Conservation (phyloP, 1,140 invertebrate genomes). For the Gonatopus flavifemur region DNA sequence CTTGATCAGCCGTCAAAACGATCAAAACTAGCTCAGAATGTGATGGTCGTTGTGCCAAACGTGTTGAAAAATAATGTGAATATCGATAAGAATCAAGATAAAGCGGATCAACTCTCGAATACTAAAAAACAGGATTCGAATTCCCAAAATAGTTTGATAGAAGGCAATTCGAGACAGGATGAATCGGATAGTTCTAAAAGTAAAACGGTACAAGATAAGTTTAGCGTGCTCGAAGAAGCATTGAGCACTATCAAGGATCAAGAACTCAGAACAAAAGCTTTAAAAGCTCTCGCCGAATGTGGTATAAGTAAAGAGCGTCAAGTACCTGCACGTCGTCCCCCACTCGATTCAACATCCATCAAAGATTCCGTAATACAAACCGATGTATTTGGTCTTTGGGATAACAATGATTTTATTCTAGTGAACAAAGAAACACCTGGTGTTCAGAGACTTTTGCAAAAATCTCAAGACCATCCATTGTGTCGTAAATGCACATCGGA, state of each 20-base stretch:
- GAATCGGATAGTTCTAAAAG: too few relatives aligned
- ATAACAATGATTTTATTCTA: conserved; percentile 22
- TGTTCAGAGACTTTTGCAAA: conserved; percentile 21
- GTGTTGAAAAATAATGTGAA: too few relatives aligned
- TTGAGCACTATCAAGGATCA: conserved; percentile 26
- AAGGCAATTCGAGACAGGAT: too few relatives aligned
- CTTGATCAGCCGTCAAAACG: too few relatives aligned
- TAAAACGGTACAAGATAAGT: too few relatives aligned
- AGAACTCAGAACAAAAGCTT: conserved; percentile 22
- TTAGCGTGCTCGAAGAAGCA: conserved; percentile 33
- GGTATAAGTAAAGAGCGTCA: conserved; percentile 23
- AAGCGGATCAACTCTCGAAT: too few relatives aligned
- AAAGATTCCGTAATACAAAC: conserved; percentile 29
- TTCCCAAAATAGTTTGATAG: too few relatives aligned
- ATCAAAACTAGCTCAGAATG: too few relatives aligned
- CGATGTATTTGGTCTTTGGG: conserved; percentile 27
- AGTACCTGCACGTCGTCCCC: conserved; percentile 13
- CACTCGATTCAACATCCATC: conserved; percentile 12
- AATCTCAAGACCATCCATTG: background rate
- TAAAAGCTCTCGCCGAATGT: conserved; percentile 29
- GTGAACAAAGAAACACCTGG: conserved; percentile 9
- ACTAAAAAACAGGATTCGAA: too few relatives aligned
- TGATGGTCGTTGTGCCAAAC: too few relatives aligned
- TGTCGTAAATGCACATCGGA: background rate
- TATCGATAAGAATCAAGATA: too few relatives aligned